These are phyloP conservation scores for Lochmaea crataegi DNA, from an alignment of 2,888 invertebrate species.

Conservation along the genomic window DNA sequence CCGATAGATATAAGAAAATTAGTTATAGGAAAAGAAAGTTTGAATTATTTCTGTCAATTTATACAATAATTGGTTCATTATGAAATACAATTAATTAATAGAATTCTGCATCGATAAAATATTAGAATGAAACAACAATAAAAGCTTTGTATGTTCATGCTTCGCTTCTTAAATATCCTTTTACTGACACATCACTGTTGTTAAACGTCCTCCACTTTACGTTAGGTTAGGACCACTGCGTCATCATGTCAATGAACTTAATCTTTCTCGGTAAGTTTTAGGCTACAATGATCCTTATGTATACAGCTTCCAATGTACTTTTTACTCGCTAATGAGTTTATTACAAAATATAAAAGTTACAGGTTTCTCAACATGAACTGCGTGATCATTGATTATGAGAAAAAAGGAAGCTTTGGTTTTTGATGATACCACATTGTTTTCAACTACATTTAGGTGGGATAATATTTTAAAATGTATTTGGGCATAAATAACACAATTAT, in stretches of 20 bases:
- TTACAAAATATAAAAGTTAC: background rate
- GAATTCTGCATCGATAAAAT: no score
- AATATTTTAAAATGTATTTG: no score
- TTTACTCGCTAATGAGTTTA: background rate
- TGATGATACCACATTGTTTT: background rate
- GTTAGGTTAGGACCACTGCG: slow-evolving; percentile 58
- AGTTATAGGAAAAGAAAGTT: no score
- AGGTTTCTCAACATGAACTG: background rate
- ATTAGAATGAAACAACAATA: no score
- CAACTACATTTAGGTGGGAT: no score
- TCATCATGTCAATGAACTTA: slow-evolving; percentile 55
- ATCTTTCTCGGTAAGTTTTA: slow-evolving; percentile 46
- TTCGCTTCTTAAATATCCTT: slow-evolving; percentile 9
- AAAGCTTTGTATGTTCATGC: no score
- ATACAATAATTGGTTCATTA: no score
- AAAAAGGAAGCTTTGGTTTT: background rate
- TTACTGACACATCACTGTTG: slow-evolving; percentile 19
- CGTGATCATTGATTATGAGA: background rate
- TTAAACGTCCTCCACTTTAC: slow-evolving; percentile 51
- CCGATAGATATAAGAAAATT: no score
- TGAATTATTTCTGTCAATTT: no score
- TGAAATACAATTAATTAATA: no score
- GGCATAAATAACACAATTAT: no score
- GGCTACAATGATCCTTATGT: slow-evolving; percentile 44
- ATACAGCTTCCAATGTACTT: background rate